Base-by-base conservation (phyloP, 37 sponge, comb jelly and placozoan species). In the Ianthella basta region DNA sequence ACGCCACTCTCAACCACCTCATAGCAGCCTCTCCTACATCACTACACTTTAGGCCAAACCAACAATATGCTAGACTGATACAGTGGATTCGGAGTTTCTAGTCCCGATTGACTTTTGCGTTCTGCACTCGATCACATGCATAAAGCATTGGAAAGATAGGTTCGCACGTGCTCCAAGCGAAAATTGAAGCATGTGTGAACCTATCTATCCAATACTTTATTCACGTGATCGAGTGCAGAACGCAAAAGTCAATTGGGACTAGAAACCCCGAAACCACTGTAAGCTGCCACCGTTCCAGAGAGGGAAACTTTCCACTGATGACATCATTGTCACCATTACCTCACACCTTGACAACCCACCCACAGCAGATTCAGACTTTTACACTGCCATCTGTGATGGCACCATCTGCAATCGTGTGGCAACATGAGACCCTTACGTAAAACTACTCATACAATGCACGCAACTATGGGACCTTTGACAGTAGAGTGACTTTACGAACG, bases 391-490 rank as follows among this genome's bases (percentile, higher is more conserved):
- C 24, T 75, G 78, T 23, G 78, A 75, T 75, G 25, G 54, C 38
- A 75, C 78, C 21, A 2, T 50, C 78, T 75, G 78, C 78, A 75
- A 75, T 75, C 53, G 15, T 75, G 13, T 53, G 18, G 5, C 40
- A 3, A 36, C 40, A 24, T 75, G 23, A 2, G 78, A 75, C 25
- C 38, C 5, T 1, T 15, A n/a, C n/a, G n/a, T n/a, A 24, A 24
- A 75, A 75, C 40, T 69, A 69, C 34, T 23, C 54, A 23, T 19
- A 50, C 40, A 24, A 10, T 53, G 78, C 78, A 2, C 40, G 78
- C 78, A 40, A 44, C 53, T 75, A 50, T 12, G 78, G 53, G 20
- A 41, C 13, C 78, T 21, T 75, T 0, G 40, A 40, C 21, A 40
- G 54, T 75, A 53, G 78, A 50, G 24, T 24, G 18, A 75, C 53